Percentiles rank a stretch among this genome's conserved stretches.
Conservation (phyloP, 2,113 vertebrate species). For the Craseonycteris thonglongyai region DNA sequence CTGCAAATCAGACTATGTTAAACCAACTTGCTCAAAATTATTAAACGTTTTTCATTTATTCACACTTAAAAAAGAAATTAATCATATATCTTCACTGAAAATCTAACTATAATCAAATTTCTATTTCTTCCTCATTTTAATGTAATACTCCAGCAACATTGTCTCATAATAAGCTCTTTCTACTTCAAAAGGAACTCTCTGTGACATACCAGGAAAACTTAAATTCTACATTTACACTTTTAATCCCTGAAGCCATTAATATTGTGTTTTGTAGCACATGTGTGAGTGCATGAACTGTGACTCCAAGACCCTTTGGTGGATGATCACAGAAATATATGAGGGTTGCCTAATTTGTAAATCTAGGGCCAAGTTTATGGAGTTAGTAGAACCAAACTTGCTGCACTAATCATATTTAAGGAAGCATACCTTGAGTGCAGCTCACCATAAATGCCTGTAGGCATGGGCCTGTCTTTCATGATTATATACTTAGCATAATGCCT, state of each 20-base stretch:
- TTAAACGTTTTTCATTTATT: not conserved
- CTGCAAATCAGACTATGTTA: not conserved
- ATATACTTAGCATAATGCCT: not conserved
- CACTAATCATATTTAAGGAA: not conserved
- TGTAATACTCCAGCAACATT: not conserved
- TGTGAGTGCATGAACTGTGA: not conserved
- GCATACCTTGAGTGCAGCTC: not conserved
- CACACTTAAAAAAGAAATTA: not conserved
- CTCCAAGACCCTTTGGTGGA: not conserved
- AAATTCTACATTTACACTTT: not conserved
- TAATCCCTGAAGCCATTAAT: not conserved
- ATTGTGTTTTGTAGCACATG: not conserved
- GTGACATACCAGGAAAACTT: not conserved
- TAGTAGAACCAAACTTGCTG: not conserved
- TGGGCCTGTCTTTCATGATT: not conserved
- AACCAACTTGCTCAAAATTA: constrained; percentile 11
- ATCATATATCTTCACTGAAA: not conserved
- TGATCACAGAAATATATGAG: not conserved
- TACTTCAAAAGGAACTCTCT: not conserved
- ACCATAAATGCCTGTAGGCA: not conserved
- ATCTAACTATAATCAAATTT: not conserved
- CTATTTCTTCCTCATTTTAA: not conserved
- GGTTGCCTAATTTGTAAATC: not conserved
- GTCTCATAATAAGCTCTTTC: not conserved
- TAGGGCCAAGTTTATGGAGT: fast-evolving